Base-by-base conservation (phyloP, 1,140 invertebrate species). In the Euura saliciscinereae region DNA sequence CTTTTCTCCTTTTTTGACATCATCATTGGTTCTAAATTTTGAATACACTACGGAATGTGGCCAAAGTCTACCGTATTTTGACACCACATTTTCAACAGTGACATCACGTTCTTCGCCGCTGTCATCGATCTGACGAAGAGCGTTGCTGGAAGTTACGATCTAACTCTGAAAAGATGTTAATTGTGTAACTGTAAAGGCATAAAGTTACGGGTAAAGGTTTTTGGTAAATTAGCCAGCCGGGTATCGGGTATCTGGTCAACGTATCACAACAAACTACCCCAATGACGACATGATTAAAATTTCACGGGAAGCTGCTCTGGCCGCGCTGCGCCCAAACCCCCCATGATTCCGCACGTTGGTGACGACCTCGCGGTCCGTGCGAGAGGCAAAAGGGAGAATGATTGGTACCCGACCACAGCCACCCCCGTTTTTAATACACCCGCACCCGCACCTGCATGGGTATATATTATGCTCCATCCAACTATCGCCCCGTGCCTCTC, bases 221-320 rank as follows among this genome's bases (percentile, higher is more conserved):
- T 59, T n/a, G 51, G 6, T 11, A 59, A 59, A 59, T n/a, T 59
- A 59, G 51, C 5, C 51, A 59, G 51, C 5, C 51, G 51, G 51
- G 51, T 59, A 59, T 59, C 13, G 51, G 43, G 43, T 28, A 59
- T 74, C 72, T 77, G 79, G 80, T 82, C 79, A 73, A 76, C 78
- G 83, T 84, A 84, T 84, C 79, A 81, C 80, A 83, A 83, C 82
- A 83, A 84, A 84, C 83, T 84, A 83, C 79, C 79, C 82, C 82
- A 83, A 83, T 84, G 80, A 83, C 80, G 80, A 82, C 79, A 81
- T 81, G 81, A 84, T 84, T 83, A 83, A 84, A 84, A 83, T 83
- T 84, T 84, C 78, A 84, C 82, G 78, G 82, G 77, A 74, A 59
- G 43, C 8, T 43, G 44, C 46, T 2, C 7, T 11, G 59, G 42